Percentiles rank a stretch among this genome's conserved stretches.
These are phyloP conservation scores for Brachymystax lenok DNA, from an alignment of 2,797 vertebrate genomes.

Conservation along the genomic window DNA sequence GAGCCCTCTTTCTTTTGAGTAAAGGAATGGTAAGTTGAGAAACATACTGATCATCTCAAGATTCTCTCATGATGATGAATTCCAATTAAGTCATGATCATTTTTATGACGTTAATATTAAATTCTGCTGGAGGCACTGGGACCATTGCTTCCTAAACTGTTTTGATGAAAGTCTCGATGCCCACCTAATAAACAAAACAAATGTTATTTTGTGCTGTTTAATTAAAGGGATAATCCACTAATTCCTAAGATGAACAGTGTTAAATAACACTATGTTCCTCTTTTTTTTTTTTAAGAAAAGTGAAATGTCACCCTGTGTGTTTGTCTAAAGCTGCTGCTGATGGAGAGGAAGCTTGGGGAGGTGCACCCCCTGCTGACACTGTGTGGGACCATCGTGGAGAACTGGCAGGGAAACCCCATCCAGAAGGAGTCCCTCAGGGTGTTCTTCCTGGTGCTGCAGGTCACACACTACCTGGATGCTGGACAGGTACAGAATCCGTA, in stretches of 20 bases:
- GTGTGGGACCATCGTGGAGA: constrained; percentile 96
- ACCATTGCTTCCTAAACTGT: no score
- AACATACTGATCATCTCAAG: not conserved
- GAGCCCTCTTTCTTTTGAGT: constrained; percentile 84
- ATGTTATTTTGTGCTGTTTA: no score
- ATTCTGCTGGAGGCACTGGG: no score
- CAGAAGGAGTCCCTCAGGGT: constrained; percentile 96
- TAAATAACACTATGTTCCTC: no score
- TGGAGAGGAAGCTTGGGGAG: constrained; percentile 95
- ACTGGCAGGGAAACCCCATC: constrained; percentile 98
- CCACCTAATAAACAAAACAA: no score
- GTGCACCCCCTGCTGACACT: constrained; percentile 95
- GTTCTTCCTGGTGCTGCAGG: constrained; percentile 97
- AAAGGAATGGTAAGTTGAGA: constrained; percentile 84
- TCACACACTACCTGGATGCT: constrained; percentile 97
- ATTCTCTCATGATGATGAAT: not conserved
- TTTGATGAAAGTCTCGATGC: no score
- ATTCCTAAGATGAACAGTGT: no score
- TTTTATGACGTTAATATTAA: not conserved
- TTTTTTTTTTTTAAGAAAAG: not conserved
- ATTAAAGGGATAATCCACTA: no score
- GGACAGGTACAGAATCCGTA: constrained; percentile 83
- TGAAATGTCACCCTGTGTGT: constrained; percentile 1
- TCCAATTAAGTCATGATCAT: not conserved
- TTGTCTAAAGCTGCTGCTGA: constrained; percentile 83